A percentile compares a stretch with the other conserved stretches of the same genome.
Conservation (phyloP, 2,113 vertebrate species). For the Stigmatopora nigra region DNA sequence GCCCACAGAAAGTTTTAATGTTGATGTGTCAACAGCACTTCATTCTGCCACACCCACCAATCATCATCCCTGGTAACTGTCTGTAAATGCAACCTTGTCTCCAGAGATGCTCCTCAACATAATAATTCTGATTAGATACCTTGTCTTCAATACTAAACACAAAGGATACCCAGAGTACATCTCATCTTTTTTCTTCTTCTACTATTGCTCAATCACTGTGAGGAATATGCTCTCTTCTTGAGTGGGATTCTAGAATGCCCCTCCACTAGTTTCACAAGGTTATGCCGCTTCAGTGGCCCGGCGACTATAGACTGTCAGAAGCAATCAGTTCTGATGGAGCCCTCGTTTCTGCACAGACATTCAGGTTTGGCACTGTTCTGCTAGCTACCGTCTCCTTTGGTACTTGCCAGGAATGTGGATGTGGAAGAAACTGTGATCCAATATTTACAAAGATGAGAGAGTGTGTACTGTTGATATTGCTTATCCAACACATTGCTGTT, state of each 20-base stretch:
- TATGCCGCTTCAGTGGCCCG: slow-evolving; percentile 63
- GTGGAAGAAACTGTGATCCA: slow-evolving; percentile 58
- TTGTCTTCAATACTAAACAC: slow-evolving; percentile 41
- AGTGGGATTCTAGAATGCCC: slow-evolving; percentile 53
- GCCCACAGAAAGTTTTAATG: slow-evolving; percentile 25
- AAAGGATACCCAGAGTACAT: slow-evolving; percentile 25
- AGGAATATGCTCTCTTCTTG: slow-evolving; percentile 56
- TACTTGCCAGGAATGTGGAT: slow-evolving; percentile 49
- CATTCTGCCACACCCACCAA: neutral
- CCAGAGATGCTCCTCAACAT: slow-evolving; percentile 29
- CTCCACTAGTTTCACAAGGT: slow-evolving; percentile 66
- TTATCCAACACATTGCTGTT: slow-evolving; percentile 39
- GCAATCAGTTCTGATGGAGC: slow-evolving; percentile 64
- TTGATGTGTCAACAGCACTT: slow-evolving; percentile 36
- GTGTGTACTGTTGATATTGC: slow-evolving; percentile 42
- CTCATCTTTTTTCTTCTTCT: slow-evolving; percentile 48
- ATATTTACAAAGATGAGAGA: slow-evolving; percentile 54
- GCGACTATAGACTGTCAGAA: slow-evolving; percentile 68
- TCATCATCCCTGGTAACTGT: slow-evolving; percentile 17
- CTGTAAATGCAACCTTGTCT: slow-evolving; percentile 20
- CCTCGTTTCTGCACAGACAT: slow-evolving; percentile 62
- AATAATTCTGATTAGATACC: slow-evolving; percentile 39
- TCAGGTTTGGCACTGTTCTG: slow-evolving; percentile 52
- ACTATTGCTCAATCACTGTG: slow-evolving; percentile 45
- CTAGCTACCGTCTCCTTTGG: slow-evolving; percentile 47